Conservation (phyloP, 2,888 invertebrate genomes). For the Himalopsyche japonica region DNA sequence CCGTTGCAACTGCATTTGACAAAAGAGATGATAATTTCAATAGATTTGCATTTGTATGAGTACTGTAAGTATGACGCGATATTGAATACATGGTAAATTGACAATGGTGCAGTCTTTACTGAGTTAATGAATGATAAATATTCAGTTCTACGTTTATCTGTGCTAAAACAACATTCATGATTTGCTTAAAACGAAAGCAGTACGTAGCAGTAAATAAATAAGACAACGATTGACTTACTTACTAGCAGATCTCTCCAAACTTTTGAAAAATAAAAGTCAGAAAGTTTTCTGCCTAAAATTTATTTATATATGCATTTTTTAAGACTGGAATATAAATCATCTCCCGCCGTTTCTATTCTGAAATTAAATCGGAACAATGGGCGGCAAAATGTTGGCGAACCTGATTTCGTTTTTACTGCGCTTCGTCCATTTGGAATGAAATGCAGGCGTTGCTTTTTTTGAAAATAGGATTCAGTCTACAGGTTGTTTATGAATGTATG, state of each 20-base stretch:
- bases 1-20: not conserved
- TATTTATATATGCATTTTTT: not conserved
- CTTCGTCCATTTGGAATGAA: too few species aligned
- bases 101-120: not conserved
- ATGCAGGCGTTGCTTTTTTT: too few species aligned
- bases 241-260: too few species aligned
- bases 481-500: too few species aligned
- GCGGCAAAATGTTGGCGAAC: not conserved
- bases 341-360: not conserved
- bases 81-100: conserved; percentile 8
- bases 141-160: too few species aligned
- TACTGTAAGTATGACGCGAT: conserved; percentile 3
- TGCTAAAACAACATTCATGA: too few species aligned
- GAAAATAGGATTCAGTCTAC: too few species aligned
- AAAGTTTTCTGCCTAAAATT: not conserved
- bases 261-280: not conserved
- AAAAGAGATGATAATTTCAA: not conserved
- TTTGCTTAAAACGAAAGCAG: too few species aligned
- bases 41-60: conserved; percentile 16
- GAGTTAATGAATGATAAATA: too few species aligned
- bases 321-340: not conserved
- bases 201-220: too few species aligned
- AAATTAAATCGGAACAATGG: conserved; percentile 10
- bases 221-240: too few species aligned
- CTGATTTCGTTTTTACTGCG: not conserved